phyloP scores from a whole-genome alignment of 2,888 invertebrate species.

The Heteromyza rotundicornis region DNA sequence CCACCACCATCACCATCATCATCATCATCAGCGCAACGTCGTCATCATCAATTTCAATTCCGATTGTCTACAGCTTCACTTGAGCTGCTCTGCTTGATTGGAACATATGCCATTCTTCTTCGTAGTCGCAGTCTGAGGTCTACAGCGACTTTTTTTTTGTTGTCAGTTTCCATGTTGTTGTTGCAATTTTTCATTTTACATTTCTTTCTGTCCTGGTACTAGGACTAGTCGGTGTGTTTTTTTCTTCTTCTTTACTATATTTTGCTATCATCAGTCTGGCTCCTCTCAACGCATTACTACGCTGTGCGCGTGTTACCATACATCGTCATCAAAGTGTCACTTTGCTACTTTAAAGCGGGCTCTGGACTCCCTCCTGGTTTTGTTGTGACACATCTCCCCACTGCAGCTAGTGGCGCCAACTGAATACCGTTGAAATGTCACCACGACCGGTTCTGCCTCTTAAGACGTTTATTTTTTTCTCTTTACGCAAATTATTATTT shows the following conservation, averaged over 20 bases:
- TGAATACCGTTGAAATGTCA: background rate
- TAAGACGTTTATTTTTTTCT: background rate
- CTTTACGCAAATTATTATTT: slow-evolving; percentile 36
- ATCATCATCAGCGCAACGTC: background rate
- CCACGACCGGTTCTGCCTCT: background rate
- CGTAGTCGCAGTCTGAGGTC: background rate
- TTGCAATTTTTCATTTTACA: too few species aligned
- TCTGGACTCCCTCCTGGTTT: background rate
- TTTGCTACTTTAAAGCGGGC: background rate
- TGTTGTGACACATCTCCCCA: background rate
- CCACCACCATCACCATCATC: background rate
- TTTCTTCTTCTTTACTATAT: too few species aligned
- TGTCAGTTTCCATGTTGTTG: too few species aligned
- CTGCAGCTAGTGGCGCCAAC: background rate
- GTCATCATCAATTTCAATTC: slow-evolving; percentile 14
- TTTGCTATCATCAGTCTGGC: slow-evolving; percentile 7
- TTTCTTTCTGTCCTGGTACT: too few species aligned
- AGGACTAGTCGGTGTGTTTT: too few species aligned
- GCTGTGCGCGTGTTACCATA: background rate
- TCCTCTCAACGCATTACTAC: background rate
- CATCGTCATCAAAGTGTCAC: slow-evolving; percentile 7
- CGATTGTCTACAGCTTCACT: slow-evolving; percentile 13
- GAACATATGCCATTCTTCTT: background rate
- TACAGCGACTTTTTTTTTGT: background rate
- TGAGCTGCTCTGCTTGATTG: background rate